phyloP scores from a whole-genome alignment of 92 coral and sea anemone genomes.

The Bergia sp. region DNA sequence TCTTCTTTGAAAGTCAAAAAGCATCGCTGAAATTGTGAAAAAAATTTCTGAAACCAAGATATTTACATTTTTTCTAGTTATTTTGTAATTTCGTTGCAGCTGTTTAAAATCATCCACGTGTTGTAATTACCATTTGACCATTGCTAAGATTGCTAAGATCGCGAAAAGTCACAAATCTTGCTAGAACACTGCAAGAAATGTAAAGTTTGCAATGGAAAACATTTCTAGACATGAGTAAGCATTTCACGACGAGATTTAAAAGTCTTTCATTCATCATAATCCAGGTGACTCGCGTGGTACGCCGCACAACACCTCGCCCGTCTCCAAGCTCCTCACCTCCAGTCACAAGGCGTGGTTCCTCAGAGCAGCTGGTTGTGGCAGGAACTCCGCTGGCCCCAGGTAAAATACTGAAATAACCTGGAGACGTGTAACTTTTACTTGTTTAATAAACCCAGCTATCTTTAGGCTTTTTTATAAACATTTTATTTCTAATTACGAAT shows the following conservation, averaged over 20 bases:
- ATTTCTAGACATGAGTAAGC: neutral
- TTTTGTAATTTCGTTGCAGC: no score
- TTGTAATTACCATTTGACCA: no score
- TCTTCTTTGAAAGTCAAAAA: no score
- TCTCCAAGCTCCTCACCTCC: constrained; percentile 85
- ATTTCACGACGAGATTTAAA: neutral
- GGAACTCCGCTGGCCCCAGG: constrained; percentile 24
- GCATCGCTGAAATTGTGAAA: no score
- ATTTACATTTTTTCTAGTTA: no score
- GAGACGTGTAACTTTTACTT: neutral
- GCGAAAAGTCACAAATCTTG: no score
- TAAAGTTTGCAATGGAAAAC: neutral
- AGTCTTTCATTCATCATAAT: neutral
- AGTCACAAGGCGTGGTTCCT: constrained; percentile 64
- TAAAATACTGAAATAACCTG: neutral
- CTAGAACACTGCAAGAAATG: no score
- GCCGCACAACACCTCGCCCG: constrained; percentile 76
- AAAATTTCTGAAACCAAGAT: no score
- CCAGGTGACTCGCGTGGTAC: constrained; percentile 81
- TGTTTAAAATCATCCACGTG: no score
- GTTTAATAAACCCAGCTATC: no score
- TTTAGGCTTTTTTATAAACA: no score
- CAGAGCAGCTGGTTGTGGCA: constrained; percentile 50
- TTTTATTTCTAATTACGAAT: neutral
- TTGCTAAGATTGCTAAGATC: no score